Evolutionary conservation across 2,888 invertebrate genomes (phyloP).

Genomic region (Eupithecia subfuscata): DNA sequence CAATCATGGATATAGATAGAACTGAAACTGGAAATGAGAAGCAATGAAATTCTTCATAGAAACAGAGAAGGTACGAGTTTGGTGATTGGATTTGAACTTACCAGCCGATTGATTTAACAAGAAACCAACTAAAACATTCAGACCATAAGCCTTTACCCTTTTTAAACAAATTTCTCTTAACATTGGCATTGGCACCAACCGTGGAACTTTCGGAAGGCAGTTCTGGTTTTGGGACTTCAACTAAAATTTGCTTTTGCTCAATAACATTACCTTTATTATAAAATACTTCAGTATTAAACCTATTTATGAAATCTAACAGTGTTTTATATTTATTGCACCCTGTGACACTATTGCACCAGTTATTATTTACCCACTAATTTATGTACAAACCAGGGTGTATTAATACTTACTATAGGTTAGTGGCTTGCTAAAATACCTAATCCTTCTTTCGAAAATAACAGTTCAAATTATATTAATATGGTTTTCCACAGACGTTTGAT

Average conservation of each 20-base stretch:
- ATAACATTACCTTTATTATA: not conserved
- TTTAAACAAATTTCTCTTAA: not conserved
- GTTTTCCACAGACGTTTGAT: not conserved
- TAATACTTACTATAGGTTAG: not conserved
- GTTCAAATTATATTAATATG: not conserved
- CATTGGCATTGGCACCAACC: not conserved
- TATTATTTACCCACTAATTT: not conserved
- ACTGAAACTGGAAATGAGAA: not conserved
- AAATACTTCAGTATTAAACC: not conserved
- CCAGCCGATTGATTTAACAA: not conserved
- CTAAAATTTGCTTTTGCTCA: not conserved
- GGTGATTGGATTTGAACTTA: not conserved
- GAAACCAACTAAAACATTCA: not conserved
- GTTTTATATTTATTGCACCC: not conserved
- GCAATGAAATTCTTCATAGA: not conserved
- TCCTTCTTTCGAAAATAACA: not conserved
- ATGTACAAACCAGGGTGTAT: not conserved
- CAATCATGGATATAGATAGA: not conserved
- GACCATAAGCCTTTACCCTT: not conserved
- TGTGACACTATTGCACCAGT: not conserved
- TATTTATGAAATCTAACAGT: not conserved
- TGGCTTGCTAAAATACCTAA: not conserved
- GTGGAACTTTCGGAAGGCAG: not conserved
- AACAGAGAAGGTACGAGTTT: conserved; percentile 5
- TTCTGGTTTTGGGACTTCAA: conserved; percentile 5